These are phyloP conservation scores for Gyrodactylus bullatarudis DNA, from an alignment of 1,140 invertebrate genomes.

Conservation along the genomic window DNA sequence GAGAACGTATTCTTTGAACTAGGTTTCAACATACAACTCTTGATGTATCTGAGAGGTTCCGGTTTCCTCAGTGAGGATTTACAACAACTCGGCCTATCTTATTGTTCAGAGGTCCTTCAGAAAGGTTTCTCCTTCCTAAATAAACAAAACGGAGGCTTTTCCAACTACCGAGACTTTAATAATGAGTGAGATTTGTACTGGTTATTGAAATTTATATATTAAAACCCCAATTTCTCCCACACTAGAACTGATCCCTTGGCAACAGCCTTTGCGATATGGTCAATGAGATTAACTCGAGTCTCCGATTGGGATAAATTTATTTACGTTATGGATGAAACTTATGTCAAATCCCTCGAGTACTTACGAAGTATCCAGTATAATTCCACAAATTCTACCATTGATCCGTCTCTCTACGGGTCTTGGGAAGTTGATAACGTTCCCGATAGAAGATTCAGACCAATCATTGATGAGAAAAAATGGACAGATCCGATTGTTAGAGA, in stretches of 20 bases:
- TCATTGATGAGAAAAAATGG: not conserved
- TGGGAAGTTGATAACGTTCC: not conserved
- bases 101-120: conserved; percentile 33
- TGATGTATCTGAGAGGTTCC: conserved; percentile 52
- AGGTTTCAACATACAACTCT: conserved; percentile 56
- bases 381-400: not conserved
- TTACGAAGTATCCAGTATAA: not conserved
- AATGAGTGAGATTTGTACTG: not conserved
- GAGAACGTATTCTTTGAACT: conserved; percentile 84
- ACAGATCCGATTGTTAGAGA: not conserved
- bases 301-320: conserved; percentile 11
- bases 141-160: not conserved
- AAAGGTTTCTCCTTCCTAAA: conserved; percentile 3
- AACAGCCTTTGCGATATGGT: conserved; percentile 17
- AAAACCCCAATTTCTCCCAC: too few species aligned
- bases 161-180: conserved; percentile 1
- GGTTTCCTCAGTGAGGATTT: conserved; percentile 33
- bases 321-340: not conserved
- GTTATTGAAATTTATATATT: not conserved
- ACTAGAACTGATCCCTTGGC: conserved; percentile 12
- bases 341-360: not conserved
- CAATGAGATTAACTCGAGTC: conserved; percentile 13
- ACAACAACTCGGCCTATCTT: conserved; percentile 40
- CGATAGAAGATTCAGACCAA: not conserved
- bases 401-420: not conserved